A percentile compares a stretch with the other conserved stretches of the same genome.
phyloP scores from a whole-genome alignment of 2,888 invertebrate genomes.

The Pomacea canaliculata region DNA sequence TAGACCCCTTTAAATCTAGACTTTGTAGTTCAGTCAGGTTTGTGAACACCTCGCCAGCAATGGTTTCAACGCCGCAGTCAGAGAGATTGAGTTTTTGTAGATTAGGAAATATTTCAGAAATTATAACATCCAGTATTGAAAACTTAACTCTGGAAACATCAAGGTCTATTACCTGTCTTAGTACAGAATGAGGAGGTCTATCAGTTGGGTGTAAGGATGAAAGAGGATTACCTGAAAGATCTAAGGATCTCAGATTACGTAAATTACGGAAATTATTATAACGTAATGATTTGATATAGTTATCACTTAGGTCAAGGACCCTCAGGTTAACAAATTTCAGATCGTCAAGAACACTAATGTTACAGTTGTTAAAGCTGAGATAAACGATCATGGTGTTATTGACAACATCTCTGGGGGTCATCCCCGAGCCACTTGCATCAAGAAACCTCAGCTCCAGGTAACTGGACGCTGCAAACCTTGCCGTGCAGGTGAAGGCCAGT shows the following conservation, averaged over 20 bases:
- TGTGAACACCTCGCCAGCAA: neutral
- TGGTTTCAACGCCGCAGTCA: neutral
- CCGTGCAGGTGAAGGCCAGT: neutral
- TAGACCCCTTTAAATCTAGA: neutral
- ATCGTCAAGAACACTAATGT: neutral
- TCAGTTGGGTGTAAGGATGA: neutral
- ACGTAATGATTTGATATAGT: neutral
- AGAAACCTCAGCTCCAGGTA: neutral
- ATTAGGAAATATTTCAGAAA: neutral
- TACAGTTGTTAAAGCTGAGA: neutral
- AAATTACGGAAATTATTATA: neutral
- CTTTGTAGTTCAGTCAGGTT: neutral
- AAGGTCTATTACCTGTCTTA: no score
- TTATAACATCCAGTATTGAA: no score
- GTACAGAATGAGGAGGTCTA: neutral
- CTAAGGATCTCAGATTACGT: neutral
- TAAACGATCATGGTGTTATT: neutral
- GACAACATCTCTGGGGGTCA: neutral
- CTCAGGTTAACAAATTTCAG: neutral
- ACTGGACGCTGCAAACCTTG: neutral
- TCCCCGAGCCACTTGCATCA: neutral
- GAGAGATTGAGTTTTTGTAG: neutral
- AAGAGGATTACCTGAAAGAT: neutral
- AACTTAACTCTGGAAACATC: no score
- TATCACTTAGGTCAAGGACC: neutral